Evolutionary conservation across 1,140 invertebrate genomes (phyloP).

Genomic region (Cotesia chilonis): DNA sequence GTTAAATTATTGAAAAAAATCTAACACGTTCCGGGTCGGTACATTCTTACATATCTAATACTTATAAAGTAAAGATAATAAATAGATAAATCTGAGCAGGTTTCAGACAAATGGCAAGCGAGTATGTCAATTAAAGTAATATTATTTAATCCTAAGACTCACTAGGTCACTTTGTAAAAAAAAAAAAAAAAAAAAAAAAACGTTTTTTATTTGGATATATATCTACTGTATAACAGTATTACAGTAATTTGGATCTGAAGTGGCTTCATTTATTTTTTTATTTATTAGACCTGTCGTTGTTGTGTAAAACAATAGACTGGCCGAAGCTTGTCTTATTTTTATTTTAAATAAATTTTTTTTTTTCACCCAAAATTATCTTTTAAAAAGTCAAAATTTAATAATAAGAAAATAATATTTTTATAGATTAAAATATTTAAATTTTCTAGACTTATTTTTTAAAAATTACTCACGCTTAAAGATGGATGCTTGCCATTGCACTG

Average conservation of each 20-base stretch:
- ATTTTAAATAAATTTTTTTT: background rate
- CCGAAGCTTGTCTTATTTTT: background rate
- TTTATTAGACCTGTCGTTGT: slow-evolving; percentile 21
- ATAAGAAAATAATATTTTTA: background rate
- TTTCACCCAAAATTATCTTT: background rate
- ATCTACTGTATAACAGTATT: slow-evolving; percentile 23
- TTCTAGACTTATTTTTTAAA: slow-evolving; percentile 1
- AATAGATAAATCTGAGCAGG: slow-evolving; percentile 53
- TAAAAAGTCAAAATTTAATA: slow-evolving; percentile 1
- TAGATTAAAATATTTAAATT: background rate
- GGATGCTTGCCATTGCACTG: slow-evolving; percentile 13
- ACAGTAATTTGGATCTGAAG: slow-evolving; percentile 19
- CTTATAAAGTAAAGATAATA: too few species aligned
- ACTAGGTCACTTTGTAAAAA: too few species aligned
- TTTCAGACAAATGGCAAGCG: slow-evolving; percentile 55
- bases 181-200: too few species aligned
- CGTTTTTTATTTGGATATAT: background rate
- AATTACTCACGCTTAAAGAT: background rate
- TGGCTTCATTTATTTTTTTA: slow-evolving; percentile 13
- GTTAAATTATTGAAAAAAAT: slow-evolving; percentile 8
- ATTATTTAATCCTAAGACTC: slow-evolving; percentile 54
- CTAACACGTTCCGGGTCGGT: slow-evolving; percentile 49
- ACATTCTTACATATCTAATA: slow-evolving; percentile 55
- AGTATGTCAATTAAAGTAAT: slow-evolving; percentile 54
- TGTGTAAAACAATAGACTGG: slow-evolving; percentile 3